These are phyloP conservation scores for Proctacanthus coquilletti DNA, from an alignment of 1,140 invertebrate species.

Conservation along the genomic window DNA sequence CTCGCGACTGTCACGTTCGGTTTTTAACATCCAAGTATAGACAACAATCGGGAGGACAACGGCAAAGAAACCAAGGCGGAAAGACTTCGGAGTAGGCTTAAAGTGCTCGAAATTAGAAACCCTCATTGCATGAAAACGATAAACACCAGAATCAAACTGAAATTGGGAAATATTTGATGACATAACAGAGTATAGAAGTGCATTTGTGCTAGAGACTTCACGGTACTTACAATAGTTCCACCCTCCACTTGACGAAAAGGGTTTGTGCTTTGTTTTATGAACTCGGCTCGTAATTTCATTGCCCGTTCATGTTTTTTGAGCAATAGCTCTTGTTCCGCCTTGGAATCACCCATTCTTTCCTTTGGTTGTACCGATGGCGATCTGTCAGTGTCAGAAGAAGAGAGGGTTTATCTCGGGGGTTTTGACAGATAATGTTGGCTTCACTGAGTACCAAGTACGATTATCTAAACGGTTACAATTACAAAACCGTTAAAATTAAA, in stretches of 20 bases:
- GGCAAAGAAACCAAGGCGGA: constrained; percentile 33
- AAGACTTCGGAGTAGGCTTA: constrained; percentile 42
- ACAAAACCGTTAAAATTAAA: no score
- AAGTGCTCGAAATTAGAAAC: constrained; percentile 47
- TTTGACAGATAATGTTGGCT: no score
- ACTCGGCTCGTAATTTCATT: constrained; percentile 34
- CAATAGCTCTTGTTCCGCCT: neutral
- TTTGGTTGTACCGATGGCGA: no score
- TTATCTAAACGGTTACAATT: no score
- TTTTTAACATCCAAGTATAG: constrained; percentile 36
- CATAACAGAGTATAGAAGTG: constrained; percentile 19
- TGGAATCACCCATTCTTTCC: no score
- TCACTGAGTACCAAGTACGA: no score
- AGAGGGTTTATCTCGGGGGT: no score
- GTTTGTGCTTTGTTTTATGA: constrained; percentile 48
- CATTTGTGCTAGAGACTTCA: no score
- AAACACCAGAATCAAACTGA: constrained; percentile 59
- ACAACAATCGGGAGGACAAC: constrained; percentile 41
- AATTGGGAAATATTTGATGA: constrained; percentile 14
- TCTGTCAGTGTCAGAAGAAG: no score
- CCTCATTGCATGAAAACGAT: constrained; percentile 52
- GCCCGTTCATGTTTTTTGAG: constrained; percentile 19
- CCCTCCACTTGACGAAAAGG: constrained; percentile 42
- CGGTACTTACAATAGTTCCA: constrained; percentile 40
- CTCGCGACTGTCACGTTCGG: constrained; percentile 38